These are phyloP conservation scores for Synergus laeviventris DNA, from an alignment of 2,888 invertebrate genomes.

Conservation along the genomic window DNA sequence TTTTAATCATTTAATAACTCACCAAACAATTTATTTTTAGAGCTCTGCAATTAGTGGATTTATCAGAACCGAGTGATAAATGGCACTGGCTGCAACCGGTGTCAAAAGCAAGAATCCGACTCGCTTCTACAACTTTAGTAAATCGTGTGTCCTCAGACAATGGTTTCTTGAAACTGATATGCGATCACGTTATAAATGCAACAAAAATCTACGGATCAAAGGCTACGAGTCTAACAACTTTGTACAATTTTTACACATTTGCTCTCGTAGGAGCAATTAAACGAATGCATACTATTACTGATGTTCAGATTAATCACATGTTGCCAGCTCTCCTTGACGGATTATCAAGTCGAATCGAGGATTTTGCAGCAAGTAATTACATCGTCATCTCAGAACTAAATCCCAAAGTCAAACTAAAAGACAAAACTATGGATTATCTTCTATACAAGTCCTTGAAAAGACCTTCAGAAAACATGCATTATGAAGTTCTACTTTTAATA, in stretches of 20 bases:
- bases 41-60: conserved; percentile 85
- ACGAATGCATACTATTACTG: conserved; percentile 78
- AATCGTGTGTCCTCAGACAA: conserved; percentile 84
- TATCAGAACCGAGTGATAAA: conserved; percentile 79
- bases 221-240: conserved; percentile 81
- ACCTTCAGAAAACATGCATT: conserved; percentile 77
- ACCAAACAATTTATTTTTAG: conserved; percentile 59
- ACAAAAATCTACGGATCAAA: conserved; percentile 80
- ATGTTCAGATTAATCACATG: conserved; percentile 83
- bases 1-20: conserved; percentile 16
- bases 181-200: conserved; percentile 78
- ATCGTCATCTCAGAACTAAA: conserved; percentile 85
- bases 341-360: conserved; percentile 81
- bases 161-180: conserved; percentile 81
- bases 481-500: conserved; percentile 82
- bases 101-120: conserved; percentile 85
- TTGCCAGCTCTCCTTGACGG: conserved; percentile 85
- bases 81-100: conserved; percentile 88
- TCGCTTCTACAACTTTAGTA: conserved; percentile 84
- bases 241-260: conserved; percentile 89
- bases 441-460: conserved; percentile 79
- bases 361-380: conserved; percentile 86
- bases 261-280: conserved; percentile 85
- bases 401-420: conserved; percentile 80
- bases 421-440: conserved; percentile 79